phyloP scores from a whole-genome alignment of 2,888 invertebrate species.

The Acrocyrtus sp. region DNA sequence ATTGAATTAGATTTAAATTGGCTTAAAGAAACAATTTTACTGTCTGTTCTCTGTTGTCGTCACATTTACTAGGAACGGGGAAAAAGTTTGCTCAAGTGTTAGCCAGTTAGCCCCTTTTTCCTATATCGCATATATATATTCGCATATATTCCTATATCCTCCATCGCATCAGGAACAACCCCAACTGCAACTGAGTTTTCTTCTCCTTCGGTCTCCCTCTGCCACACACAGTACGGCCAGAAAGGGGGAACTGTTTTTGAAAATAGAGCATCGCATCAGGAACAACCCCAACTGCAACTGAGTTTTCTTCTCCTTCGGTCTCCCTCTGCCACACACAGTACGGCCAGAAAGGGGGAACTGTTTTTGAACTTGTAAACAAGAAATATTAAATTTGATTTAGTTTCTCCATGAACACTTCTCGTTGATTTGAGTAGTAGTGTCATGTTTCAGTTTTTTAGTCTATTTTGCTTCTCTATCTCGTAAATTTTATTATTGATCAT shows the following conservation, averaged over 20 bases:
- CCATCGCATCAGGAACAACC: too few relatives aligned
- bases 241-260: background rate
- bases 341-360: background rate
- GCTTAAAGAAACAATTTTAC: constrained; percentile 43
- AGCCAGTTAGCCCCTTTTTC: too few relatives aligned
- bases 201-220: too few relatives aligned
- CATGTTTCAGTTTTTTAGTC: constrained; percentile 14
- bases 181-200: too few relatives aligned
- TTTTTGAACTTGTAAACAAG: constrained; percentile 2
- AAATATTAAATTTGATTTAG: background rate
- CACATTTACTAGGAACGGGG: constrained; percentile 27
- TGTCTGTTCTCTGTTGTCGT: too few relatives aligned
- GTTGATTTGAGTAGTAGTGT: background rate
- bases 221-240: background rate
- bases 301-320: too few relatives aligned
- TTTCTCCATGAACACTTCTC: too few relatives aligned
- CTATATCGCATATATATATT: too few relatives aligned
- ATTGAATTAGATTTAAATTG: constrained; percentile 47
- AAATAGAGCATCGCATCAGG: too few relatives aligned
- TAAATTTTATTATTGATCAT: constrained; percentile 37
- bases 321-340: constrained; percentile 1
- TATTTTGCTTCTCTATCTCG: background rate
- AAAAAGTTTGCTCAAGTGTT: constrained; percentile 35
- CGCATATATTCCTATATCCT: too few relatives aligned
- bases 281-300: too few relatives aligned